These are phyloP conservation scores for Bellardia pandia DNA, from an alignment of 2,888 invertebrate species.

Conservation along the genomic window DNA sequence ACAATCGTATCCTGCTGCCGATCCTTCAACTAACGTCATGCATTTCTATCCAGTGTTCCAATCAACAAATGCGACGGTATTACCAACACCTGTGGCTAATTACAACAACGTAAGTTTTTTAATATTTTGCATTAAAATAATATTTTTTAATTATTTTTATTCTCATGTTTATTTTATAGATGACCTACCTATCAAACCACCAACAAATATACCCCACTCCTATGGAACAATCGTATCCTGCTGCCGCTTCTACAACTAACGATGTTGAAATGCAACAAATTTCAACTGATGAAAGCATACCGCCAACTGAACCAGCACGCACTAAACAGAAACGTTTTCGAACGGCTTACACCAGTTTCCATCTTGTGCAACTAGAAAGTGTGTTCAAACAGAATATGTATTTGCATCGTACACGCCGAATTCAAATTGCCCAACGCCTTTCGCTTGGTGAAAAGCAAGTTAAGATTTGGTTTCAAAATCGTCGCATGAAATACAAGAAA, in stretches of 20 bases:
- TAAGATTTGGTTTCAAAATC: no score
- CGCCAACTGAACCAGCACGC: constrained; percentile 22
- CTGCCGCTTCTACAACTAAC: background rate
- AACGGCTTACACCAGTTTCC: constrained; percentile 97
- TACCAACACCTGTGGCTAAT: constrained; percentile 26
- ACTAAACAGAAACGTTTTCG: constrained; percentile 89
- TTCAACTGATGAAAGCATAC: constrained; percentile 46
- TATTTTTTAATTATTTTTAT: background rate
- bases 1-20: no score
- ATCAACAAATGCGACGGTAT: constrained; percentile 20
- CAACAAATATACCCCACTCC: constrained; percentile 12
- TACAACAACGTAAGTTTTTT: constrained; percentile 56
- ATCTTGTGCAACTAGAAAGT: constrained; percentile 96
- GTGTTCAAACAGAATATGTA: constrained; percentile 98
- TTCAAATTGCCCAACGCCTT: constrained; percentile 98
- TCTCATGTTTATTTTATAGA: constrained; percentile 27
- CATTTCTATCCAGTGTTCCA: constrained; percentile 56
- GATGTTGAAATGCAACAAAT: constrained; percentile 43
- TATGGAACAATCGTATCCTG: background rate
- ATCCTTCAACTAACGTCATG: no score
- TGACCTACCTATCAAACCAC: constrained; percentile 27
- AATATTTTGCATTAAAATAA: background rate
- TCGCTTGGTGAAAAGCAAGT: no score
- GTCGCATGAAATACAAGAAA: no score
- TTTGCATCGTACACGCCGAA: constrained; percentile 94